Base-by-base conservation (phyloP, 2,113 vertebrate genomes). In the Ageneiosus marmoratus region DNA sequence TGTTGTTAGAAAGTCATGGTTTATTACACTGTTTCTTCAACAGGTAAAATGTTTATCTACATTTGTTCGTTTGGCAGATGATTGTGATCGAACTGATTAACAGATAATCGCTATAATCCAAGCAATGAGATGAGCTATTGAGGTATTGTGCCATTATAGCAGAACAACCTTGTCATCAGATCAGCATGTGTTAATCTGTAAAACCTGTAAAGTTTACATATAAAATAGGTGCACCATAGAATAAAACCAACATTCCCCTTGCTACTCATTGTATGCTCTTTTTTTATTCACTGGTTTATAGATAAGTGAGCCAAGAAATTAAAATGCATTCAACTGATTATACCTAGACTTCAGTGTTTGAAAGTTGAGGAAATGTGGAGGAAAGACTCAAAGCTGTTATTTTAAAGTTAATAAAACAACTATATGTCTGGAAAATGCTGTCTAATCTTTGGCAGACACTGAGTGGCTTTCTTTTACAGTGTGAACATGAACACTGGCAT, bases 401-500 rank as follows among this genome's bases (percentile, higher is more conserved):
- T 81, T 70, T 70, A 77, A 70, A 70, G 75, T 85, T 77, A 60
- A 82, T 85, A 67, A 63, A 70, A 81, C 70, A 41, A n/a, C n/a
- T n/a, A n/a, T n/a, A 32, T 79, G 48, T 87, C 72, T 86, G 60
- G 56, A 76, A 77, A 77, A 22, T 70, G 60, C 75, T 82, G 53
- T 84, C 53, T 48, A 73, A 73, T 77, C 58, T 83, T 32, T 87
- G 77, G 80, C 87, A 74, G 55, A 41, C 44, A 77, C 63, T 73
- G 74, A 85, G 73, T 80, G 72, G 74, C 55, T 86, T 87, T 89
- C 79, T 85, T 79, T 77, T 76, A 69, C 82, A 87, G 51, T 79
- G 83, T 80, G 82, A 87, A 89, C 70, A 77, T 85, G 53, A 56
- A 85, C 10, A 32, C 77, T 87, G 78, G 67, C 83, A 87, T 86